Percentiles rank a stretch among this genome's conserved stretches.
Conservation (phyloP, 2,113 vertebrate genomes). For the Lagopus muta region DNA sequence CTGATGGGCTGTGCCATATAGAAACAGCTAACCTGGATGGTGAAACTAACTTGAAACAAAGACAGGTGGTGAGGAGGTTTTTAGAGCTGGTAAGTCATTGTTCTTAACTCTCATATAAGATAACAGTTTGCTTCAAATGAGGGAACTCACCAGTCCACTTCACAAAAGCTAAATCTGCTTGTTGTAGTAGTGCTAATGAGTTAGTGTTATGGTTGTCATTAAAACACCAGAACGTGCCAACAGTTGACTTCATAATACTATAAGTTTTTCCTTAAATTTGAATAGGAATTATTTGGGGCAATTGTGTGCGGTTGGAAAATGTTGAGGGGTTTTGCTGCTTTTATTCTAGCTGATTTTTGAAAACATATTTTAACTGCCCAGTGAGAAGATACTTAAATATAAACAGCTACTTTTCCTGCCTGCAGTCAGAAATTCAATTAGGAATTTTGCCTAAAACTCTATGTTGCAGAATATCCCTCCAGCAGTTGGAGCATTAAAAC, state of each 20-base stretch:
- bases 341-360: slow-evolving; percentile 46
- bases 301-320: slow-evolving; percentile 46
- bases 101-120: not conserved
- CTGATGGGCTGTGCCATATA: slow-evolving; percentile 94
- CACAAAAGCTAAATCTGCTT: not conserved
- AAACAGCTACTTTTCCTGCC: slow-evolving; percentile 42
- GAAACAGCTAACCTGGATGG: slow-evolving; percentile 98
- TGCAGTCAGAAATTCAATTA: slow-evolving; percentile 7
- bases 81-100: slow-evolving; percentile 88
- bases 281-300: slow-evolving; percentile 47
- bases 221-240: slow-evolving; percentile 10
- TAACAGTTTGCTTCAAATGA: not conserved
- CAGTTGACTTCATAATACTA: slow-evolving; percentile 3
- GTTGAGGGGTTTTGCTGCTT: not conserved
- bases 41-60: slow-evolving; percentile 96
- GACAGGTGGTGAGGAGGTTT: slow-evolving; percentile 93
- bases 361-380: slow-evolving; percentile 18
- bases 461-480: not conserved
- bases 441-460: slow-evolving; percentile 37
- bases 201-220: slow-evolving; percentile 26
- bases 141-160: not conserved
- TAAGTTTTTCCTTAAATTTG: slow-evolving; percentile 35
- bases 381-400: slow-evolving; percentile 5
- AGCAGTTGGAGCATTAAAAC: not conserved
- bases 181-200: not conserved